phyloP scores from a whole-genome alignment of 2,888 invertebrate genomes.

The Nebria brevicollis region DNA sequence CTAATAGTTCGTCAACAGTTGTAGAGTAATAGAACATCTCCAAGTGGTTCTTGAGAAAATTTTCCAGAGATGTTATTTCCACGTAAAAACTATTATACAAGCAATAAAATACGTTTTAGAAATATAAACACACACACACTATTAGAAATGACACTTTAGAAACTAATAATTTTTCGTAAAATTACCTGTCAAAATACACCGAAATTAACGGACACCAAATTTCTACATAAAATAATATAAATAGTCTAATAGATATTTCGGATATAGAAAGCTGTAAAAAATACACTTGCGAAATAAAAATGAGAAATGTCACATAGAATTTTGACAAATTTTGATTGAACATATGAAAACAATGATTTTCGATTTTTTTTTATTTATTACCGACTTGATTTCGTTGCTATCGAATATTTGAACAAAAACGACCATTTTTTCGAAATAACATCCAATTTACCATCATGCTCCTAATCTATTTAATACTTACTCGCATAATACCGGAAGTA shows the following conservation, averaged over 20 bases:
- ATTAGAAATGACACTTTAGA: not conserved
- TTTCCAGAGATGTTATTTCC: slow-evolving; percentile 67
- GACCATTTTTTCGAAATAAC: too few species aligned
- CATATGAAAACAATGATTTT: slow-evolving; percentile 13
- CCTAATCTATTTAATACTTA: slow-evolving; percentile 17
- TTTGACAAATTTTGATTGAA: slow-evolving; percentile 32
- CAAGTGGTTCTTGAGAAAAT: slow-evolving; percentile 66
- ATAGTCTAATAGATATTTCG: not conserved
- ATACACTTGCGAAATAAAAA: slow-evolving; percentile 29
- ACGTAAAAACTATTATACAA: slow-evolving; percentile 63
- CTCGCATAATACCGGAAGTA: slow-evolving; percentile 65
- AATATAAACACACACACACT: not conserved
- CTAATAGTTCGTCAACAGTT: slow-evolving; percentile 71
- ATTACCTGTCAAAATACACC: slow-evolving; percentile 6
- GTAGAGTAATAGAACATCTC: slow-evolving; percentile 67
- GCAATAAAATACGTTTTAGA: not conserved
- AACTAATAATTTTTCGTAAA: not conserved
- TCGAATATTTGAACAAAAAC: too few species aligned
- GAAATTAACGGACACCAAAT: not conserved
- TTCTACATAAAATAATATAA: not conserved
- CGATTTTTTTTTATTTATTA: slow-evolving; percentile 2
- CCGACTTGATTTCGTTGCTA: not conserved
- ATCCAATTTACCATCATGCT: too few species aligned
- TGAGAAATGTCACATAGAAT: slow-evolving; percentile 40
- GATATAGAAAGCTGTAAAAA: not conserved